These are phyloP conservation scores for Hypotaenidia philippensis DNA, from an alignment of 2,797 vertebrate species.

Conservation along the genomic window DNA sequence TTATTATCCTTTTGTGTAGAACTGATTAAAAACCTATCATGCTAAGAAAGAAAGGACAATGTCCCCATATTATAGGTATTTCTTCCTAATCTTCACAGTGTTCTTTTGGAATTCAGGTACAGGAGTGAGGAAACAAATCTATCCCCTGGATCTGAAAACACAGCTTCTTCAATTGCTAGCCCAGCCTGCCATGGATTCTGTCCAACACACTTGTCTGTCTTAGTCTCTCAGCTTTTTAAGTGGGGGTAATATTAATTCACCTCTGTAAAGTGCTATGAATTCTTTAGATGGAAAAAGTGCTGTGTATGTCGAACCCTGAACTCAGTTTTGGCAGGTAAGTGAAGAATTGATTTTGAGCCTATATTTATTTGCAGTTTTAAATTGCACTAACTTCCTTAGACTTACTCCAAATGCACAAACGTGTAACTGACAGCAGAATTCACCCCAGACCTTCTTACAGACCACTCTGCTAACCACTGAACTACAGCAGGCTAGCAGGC, in stretches of 20 bases:
- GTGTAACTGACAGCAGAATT: conserved; percentile 36
- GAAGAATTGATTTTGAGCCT: conserved; percentile 56
- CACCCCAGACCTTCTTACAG: neutral
- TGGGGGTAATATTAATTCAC: conserved; percentile 30
- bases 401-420: conserved; percentile 8
- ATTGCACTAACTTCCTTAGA: conserved; percentile 35
- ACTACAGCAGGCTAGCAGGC: neutral
- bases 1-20: neutral
- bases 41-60: neutral
- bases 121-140: neutral
- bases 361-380: conserved; percentile 61
- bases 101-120: neutral
- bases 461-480: neutral
- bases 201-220: neutral
- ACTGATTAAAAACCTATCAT: neutral
- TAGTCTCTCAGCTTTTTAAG: conserved; percentile 15
- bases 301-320: conserved; percentile 1
- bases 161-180: neutral
- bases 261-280: conserved; percentile 49
- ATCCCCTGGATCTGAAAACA: neutral
- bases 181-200: neutral
- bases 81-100: neutral
- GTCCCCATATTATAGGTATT: neutral
- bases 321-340: conserved; percentile 50
- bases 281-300: conserved; percentile 38